Conservation (phyloP, 1,140 invertebrate genomes). For the Ganaspis sp. region DNA sequence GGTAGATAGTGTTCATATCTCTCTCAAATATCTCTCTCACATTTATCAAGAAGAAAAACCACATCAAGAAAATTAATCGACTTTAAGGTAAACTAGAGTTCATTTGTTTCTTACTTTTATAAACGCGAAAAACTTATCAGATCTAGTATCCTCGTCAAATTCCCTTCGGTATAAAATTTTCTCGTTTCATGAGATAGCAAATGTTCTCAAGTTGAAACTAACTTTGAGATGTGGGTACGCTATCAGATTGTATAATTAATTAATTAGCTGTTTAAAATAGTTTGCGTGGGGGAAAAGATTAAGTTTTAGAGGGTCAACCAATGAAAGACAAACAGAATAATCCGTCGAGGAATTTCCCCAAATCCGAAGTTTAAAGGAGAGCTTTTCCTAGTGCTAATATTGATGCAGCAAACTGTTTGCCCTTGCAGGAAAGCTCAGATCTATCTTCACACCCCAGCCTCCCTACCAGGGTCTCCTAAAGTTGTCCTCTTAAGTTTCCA, state of each 20-base stretch:
- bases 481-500: constrained; percentile 13
- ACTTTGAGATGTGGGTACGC: no score
- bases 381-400: constrained; percentile 17
- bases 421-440: constrained; percentile 8
- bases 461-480: background rate
- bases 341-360: background rate
- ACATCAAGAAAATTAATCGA: no score
- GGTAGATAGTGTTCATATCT: no score
- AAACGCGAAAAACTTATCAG: no score
- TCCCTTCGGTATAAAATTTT: no score
- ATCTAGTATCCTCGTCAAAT: no score
- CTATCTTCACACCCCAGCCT: constrained; percentile 4
- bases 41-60: no score
- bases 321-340: constrained; percentile 13
- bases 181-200: no score
- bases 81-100: no score
- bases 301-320: background rate
- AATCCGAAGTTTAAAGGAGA: background rate
- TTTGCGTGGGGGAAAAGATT: background rate
- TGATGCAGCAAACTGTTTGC: constrained; percentile 22
- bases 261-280: background rate
- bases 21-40: no score
- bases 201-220: no score
- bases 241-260: background rate
- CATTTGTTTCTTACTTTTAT: no score